A percentile compares a stretch with the other conserved stretches of the same genome.
phyloP scores from a whole-genome alignment of 2,113 vertebrate species.

The Pogonocichla stellata region DNA sequence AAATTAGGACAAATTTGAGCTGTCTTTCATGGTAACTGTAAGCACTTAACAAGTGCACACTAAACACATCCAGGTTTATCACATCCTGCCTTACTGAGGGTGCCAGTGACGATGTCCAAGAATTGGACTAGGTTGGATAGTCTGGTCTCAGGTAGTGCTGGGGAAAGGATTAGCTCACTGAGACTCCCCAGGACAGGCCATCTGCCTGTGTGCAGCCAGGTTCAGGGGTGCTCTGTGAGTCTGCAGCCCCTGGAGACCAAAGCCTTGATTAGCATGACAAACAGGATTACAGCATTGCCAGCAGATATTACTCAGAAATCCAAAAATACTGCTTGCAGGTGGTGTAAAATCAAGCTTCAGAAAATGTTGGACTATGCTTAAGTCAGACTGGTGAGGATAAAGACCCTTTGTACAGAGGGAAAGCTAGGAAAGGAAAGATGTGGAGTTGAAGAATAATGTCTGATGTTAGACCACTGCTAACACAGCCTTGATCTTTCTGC shows the following conservation, averaged over 20 bases:
- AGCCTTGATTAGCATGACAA: not conserved
- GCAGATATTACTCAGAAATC: not conserved
- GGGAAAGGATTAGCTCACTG: not conserved
- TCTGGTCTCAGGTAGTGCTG: not conserved
- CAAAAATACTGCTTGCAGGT: not conserved
- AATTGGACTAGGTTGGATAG: not conserved
- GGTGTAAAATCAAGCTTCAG: not conserved
- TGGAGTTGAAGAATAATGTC: not conserved
- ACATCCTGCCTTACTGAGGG: not conserved
- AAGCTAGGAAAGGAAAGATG: not conserved
- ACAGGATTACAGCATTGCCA: not conserved
- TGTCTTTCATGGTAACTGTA: not conserved
- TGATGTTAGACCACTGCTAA: not conserved
- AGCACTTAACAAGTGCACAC: accelerated
- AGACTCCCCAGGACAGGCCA: not conserved
- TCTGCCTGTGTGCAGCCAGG: not conserved
- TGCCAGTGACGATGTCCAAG: not conserved
- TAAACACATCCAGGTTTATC: not conserved
- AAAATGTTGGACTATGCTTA: not conserved
- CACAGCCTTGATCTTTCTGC: not conserved
- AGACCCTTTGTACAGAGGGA: not conserved
- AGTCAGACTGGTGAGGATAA: not conserved
- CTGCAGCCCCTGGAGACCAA: not conserved
- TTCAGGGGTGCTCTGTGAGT: not conserved
- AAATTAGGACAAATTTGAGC: not conserved